Percentiles rank a stretch among this genome's conserved stretches.
Evolutionary conservation across 2,113 vertebrate genomes (phyloP).

Genomic region (Hylia prasina): DNA sequence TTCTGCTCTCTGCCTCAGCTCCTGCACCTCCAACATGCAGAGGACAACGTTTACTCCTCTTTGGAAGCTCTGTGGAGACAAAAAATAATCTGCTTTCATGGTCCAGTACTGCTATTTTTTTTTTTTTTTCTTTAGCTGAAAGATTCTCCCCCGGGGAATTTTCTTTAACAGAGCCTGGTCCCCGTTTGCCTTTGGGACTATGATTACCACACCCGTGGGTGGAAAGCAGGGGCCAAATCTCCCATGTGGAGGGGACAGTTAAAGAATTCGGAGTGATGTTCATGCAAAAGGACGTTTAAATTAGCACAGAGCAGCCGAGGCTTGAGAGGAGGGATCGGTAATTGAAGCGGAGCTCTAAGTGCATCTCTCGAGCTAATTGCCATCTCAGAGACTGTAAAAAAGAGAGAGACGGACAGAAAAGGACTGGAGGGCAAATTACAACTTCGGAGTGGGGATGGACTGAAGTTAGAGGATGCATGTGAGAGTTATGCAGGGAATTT

Average conservation of each 20-base stretch:
- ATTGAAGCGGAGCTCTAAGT: conserved; percentile 36
- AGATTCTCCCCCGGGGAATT: background rate
- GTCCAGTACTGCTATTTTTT: background rate
- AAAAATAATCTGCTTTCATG: background rate
- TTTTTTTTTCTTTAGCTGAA: background rate
- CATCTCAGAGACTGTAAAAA: conserved; percentile 32
- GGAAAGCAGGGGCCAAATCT: conserved; percentile 15
- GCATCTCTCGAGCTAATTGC: conserved; percentile 53
- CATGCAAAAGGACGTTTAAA: conserved; percentile 6
- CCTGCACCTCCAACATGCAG: background rate
- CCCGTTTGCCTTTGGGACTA: background rate
- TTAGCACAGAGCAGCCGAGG: conserved; percentile 17
- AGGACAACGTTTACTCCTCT: background rate
- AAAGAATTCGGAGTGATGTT: conserved; percentile 34
- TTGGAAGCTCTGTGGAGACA: background rate
- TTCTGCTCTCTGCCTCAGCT: background rate
- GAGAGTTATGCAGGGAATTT: conserved; percentile 59
- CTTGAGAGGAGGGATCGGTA: conserved; percentile 32
- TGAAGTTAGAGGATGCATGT: conserved; percentile 4
- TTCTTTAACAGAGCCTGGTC: background rate
- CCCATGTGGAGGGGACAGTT: conserved; percentile 33
- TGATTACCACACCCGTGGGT: conserved; percentile 34
- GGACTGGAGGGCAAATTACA: conserved; percentile 44
- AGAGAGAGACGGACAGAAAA: background rate
- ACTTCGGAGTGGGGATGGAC: conserved; percentile 23